Evolutionary conservation across 2,113 vertebrate genomes (phyloP).

Genomic region (Sturnus vulgaris): DNA sequence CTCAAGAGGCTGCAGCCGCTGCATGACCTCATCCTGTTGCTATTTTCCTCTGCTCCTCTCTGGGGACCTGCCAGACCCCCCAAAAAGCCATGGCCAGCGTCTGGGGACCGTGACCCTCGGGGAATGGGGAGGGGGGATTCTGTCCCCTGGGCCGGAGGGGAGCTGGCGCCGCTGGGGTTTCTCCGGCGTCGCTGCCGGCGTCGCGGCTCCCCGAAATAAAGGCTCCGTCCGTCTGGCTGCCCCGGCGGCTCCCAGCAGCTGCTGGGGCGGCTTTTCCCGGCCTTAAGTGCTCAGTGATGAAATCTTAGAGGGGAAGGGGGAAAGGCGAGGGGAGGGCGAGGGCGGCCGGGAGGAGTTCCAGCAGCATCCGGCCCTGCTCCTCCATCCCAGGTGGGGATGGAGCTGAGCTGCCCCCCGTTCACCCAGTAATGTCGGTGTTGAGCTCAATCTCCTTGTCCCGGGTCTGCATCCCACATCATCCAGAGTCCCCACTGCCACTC

Average conservation of each 20-base stretch:
- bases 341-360: neutral
- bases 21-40: constrained; percentile 18
- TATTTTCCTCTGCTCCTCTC: neutral
- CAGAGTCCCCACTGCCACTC: too few relatives aligned
- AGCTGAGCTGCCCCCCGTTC: rapidly evolving
- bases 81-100: neutral
- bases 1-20: constrained; percentile 15
- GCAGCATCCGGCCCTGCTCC: neutral
- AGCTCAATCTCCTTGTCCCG: neutral
- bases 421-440: rapidly evolving
- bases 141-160: neutral
- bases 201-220: constrained; percentile 8
- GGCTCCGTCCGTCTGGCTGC: neutral
- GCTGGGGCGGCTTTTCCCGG: neutral
- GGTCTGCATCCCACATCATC: rapidly evolving
- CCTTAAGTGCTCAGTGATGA: neutral
- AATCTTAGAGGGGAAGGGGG: constrained; percentile 1
- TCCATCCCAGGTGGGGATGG: neutral
- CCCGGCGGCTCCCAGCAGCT: neutral
- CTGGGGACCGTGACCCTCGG: rapidly evolving
- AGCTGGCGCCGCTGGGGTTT: neutral
- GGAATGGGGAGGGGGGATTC: neutral
- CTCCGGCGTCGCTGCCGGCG: neutral
- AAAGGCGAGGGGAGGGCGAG: neutral
- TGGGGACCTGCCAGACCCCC: neutral